A percentile compares a stretch with the other conserved stretches of the same genome.
phyloP scores from a whole-genome alignment of 2,888 invertebrate genomes.

The Suillia variegata region DNA sequence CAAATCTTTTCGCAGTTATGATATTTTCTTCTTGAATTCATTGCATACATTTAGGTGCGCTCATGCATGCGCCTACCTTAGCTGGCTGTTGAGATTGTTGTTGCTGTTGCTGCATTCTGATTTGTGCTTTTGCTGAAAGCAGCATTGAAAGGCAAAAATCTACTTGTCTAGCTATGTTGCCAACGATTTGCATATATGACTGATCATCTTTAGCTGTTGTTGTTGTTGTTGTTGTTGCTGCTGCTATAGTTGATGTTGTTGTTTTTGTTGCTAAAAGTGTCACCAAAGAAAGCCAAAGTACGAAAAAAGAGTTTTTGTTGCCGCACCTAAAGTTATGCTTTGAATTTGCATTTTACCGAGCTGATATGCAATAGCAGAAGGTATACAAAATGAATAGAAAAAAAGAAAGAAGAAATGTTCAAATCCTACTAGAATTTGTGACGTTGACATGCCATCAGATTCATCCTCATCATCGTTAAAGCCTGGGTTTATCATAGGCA shows the following conservation, averaged over 20 bases:
- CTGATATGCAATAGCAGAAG: conserved; percentile 6
- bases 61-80: background rate
- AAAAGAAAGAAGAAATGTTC: conserved; percentile 5
- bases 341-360: background rate
- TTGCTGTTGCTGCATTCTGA: background rate
- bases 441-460: conserved; percentile 1
- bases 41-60: background rate
- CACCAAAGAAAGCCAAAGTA: conserved; percentile 8
- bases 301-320: background rate
- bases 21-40: conserved; percentile 8
- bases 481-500: background rate
- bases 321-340: background rate
- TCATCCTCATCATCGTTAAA: conserved; percentile 2
- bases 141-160: background rate
- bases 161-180: background rate
- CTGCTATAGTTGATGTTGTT: background rate
- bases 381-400: no score
- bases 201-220: conserved; percentile 3
- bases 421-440: conserved; percentile 17
- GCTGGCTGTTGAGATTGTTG: background rate
- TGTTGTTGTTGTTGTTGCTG: conserved; percentile 1
- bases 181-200: conserved; percentile 4
- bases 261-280: conserved; percentile 8
- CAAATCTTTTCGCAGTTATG: conserved; percentile 2
- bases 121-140: background rate